Conservation (phyloP, 1,140 invertebrate species). For the Drosophila cardini region DNA sequence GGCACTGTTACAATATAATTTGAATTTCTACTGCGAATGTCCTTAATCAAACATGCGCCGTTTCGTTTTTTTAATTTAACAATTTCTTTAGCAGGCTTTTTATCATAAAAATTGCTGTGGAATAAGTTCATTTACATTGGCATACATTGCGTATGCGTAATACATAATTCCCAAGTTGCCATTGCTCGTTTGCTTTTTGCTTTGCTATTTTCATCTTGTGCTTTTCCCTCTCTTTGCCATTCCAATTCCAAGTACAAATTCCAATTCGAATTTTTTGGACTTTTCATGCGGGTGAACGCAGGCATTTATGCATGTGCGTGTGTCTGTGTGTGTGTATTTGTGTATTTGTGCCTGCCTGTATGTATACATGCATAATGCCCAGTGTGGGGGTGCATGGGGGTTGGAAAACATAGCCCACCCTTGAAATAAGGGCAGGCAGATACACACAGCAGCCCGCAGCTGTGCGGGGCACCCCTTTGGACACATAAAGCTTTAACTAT, state of each 20-base stretch:
- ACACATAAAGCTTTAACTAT: constrained; percentile 4
- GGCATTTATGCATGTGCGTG: too few relatives aligned
- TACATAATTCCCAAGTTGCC: constrained; percentile 17
- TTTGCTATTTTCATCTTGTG: constrained; percentile 26
- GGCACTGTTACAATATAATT: constrained; percentile 50
- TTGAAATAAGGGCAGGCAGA: constrained; percentile 45
- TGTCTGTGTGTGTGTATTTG: constrained; percentile 27
- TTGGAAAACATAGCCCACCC: constrained; percentile 44
- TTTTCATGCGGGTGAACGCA: constrained; percentile 21
- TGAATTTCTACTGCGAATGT: constrained; percentile 70
- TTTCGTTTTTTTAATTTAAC: constrained; percentile 17
- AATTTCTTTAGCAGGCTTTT: not conserved
- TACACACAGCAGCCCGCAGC: constrained; percentile 52
- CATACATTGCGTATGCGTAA: constrained; percentile 65
- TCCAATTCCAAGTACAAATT: constrained; percentile 48
- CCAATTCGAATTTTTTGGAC: constrained; percentile 46
- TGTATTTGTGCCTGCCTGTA: too few relatives aligned
- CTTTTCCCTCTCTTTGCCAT: constrained; percentile 12
- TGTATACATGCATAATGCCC: not conserved
- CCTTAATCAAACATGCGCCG: constrained; percentile 79
- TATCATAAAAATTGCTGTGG: constrained; percentile 1
- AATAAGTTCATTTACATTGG: not conserved
- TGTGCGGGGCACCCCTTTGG: not conserved
- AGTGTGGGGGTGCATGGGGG: constrained; percentile 28
- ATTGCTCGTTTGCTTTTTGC: not conserved